These are phyloP conservation scores for Oncorhynchus keta DNA, from an alignment of 2,113 vertebrate species.

Conservation along the genomic window DNA sequence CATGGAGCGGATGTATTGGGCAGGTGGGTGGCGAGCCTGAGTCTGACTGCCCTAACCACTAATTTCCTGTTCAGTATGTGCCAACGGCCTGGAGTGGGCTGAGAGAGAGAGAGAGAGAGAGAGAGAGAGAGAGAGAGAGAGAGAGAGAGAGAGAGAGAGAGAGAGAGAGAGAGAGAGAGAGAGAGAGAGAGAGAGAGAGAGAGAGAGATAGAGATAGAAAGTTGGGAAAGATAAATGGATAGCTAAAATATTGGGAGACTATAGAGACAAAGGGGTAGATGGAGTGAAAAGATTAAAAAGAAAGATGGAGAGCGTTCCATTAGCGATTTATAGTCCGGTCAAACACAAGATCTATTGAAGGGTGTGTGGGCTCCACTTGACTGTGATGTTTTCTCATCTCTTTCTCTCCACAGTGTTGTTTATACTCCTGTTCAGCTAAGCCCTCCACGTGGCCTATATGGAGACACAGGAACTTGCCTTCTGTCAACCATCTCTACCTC, in stretches of 20 bases:
- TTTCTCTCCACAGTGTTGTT: constrained; percentile 51
- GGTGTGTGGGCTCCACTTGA: constrained; percentile 39
- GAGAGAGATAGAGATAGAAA: too few species aligned
- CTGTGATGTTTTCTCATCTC: background rate
- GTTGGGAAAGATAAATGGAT: too few species aligned
- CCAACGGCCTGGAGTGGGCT: constrained; percentile 39
- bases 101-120: background rate
- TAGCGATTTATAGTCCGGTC: constrained; percentile 4
- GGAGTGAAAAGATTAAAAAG: background rate
- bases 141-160: too few species aligned
- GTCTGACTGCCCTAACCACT: constrained; percentile 49
- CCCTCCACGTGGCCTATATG: constrained; percentile 55
- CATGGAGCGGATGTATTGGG: too few species aligned
- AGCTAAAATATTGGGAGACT: too few species aligned
- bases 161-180: too few species aligned
- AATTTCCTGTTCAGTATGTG: constrained; percentile 41
- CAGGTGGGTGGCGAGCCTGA: too few species aligned
- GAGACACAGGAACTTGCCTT: constrained; percentile 57
- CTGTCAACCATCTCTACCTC: constrained; percentile 43
- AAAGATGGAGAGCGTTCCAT: background rate
- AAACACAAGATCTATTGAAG: constrained; percentile 38
- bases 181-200: too few species aligned
- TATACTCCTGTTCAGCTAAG: constrained; percentile 58
- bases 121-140: too few species aligned
- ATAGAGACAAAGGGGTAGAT: too few species aligned